A percentile compares a stretch with the other conserved stretches of the same genome.
These are phyloP conservation scores for Elgaria multicarinata DNA, from an alignment of 2,113 vertebrate species.

Conservation along the genomic window DNA sequence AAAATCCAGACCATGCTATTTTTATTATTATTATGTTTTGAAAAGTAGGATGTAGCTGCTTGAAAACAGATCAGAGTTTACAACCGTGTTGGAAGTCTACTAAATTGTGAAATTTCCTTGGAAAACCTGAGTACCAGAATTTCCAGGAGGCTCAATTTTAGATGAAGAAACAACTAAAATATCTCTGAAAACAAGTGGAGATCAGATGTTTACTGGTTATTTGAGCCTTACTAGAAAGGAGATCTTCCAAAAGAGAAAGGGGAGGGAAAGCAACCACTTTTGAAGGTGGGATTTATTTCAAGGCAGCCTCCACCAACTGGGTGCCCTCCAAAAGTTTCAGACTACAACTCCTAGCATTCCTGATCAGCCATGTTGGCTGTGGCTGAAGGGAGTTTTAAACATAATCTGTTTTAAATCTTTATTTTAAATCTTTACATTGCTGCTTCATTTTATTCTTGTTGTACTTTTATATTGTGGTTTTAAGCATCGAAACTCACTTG, in stretches of 20 bases:
- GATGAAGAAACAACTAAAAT: background rate
- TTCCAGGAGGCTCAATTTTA: background rate
- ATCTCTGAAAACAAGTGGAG: background rate
- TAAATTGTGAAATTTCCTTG: background rate
- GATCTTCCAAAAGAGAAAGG: background rate
- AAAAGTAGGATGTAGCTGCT: background rate
- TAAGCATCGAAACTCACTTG: no score
- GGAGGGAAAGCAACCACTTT: background rate
- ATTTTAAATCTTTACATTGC: no score
- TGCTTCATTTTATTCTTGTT: no score
- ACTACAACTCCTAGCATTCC: no score
- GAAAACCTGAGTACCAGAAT: background rate
- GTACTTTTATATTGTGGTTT: no score
- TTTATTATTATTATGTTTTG: conserved; percentile 6
- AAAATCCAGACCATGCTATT: background rate
- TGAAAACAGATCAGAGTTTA: background rate
- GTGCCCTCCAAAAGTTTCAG: background rate
- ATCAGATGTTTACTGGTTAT: background rate
- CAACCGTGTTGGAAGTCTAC: background rate
- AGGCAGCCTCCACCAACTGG: background rate
- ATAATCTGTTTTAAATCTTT: no score
- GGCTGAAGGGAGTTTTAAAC: no score
- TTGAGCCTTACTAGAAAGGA: background rate
- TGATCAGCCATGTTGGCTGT: no score
- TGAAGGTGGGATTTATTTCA: background rate